A percentile compares a stretch with the other conserved stretches of the same genome.
Conservation (phyloP, 2,113 vertebrate genomes). For the Etheostoma cragini region DNA sequence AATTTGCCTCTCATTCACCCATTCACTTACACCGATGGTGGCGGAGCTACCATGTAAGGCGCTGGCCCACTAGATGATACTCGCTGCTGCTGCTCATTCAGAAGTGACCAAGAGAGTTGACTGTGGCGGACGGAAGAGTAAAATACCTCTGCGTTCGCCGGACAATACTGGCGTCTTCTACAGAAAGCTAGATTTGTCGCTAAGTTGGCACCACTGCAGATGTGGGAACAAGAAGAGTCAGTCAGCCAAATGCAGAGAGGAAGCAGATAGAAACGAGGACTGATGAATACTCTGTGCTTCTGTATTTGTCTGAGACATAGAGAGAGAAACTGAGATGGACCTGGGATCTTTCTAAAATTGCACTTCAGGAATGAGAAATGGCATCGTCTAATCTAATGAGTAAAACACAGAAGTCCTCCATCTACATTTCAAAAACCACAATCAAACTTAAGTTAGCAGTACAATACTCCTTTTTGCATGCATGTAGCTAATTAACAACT, state of each 20-base stretch:
- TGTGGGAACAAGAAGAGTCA: conserved; percentile 29
- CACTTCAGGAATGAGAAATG: background rate
- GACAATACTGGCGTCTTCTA: no score
- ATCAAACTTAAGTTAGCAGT: background rate
- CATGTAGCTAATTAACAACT: conserved; percentile 4
- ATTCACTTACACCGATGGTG: no score
- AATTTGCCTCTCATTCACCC: no score
- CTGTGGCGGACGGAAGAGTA: no score
- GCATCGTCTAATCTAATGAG: background rate
- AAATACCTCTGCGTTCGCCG: no score
- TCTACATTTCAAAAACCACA: background rate
- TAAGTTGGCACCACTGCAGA: conserved; percentile 10
- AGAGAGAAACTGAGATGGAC: background rate
- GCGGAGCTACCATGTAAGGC: no score
- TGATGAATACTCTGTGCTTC: conserved; percentile 9
- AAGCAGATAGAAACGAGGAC: background rate
- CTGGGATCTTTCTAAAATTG: conserved; percentile 1
- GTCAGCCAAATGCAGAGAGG: conserved; percentile 24
- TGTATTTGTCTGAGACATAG: background rate
- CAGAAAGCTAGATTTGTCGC: no score
- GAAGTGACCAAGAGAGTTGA: no score
- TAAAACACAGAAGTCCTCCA: background rate
- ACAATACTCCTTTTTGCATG: background rate
- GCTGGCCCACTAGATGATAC: no score
- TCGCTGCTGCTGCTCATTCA: no score